A percentile compares a stretch with the other conserved stretches of the same genome.
Evolutionary conservation across 2,797 vertebrate species (phyloP).

Genomic region (Falco cherrug): DNA sequence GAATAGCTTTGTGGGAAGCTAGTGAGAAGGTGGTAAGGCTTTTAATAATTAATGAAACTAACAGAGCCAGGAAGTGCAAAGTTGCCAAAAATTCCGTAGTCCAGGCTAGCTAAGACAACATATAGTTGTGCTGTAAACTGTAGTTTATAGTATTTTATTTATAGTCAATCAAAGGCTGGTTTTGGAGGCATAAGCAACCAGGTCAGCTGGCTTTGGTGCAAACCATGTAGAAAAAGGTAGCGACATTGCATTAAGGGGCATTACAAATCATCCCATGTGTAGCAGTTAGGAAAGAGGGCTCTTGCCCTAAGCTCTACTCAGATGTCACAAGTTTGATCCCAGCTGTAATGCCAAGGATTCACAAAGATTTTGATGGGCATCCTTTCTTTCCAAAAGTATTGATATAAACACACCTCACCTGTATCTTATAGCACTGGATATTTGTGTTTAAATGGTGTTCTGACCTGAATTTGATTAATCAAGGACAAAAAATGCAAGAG

Average conservation of each 20-base stretch:
- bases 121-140: background rate
- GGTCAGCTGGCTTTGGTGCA: background rate
- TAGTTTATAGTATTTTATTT: background rate
- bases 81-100: background rate
- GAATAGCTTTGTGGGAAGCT: background rate
- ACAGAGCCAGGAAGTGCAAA: background rate
- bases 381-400: background rate
- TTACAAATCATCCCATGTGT: background rate
- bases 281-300: background rate
- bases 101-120: background rate
- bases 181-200: background rate
- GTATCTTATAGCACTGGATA: background rate
- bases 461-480: background rate
- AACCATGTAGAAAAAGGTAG: background rate
- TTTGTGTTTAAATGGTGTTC: background rate
- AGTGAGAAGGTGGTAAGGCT: background rate
- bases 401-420: background rate
- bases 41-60: background rate
- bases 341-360: background rate
- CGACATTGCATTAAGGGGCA: background rate
- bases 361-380: background rate
- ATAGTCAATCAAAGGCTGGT: background rate
- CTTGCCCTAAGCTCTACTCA: background rate
- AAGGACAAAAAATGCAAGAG: accelerated
- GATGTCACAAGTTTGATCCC: background rate